These are phyloP conservation scores for Lepidocyrtinus sp. DNA, from an alignment of 2,888 invertebrate genomes.

Conservation along the genomic window DNA sequence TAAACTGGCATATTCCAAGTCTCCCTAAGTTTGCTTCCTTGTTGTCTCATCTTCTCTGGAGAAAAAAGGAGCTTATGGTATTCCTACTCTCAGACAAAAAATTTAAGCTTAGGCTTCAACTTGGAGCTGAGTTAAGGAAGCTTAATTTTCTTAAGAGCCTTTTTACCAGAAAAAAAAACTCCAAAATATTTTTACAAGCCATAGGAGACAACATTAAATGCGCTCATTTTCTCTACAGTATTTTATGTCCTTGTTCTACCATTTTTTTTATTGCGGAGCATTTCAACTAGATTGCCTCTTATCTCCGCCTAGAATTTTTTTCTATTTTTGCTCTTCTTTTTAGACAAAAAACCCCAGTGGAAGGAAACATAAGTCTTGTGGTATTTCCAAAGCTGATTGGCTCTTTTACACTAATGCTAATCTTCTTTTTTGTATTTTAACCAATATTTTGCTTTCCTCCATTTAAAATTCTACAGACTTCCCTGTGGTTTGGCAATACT, in stretches of 20 bases:
- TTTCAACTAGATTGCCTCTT: neutral
- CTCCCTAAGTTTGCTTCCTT: neutral
- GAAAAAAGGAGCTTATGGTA: neutral
- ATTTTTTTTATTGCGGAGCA: neutral
- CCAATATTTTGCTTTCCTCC: neutral
- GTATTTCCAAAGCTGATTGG: neutral
- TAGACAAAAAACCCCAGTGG: neutral
- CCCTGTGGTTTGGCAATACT: neutral
- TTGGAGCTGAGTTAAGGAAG: neutral
- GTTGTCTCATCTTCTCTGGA: neutral
- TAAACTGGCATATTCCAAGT: neutral
- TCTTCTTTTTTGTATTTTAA: neutral
- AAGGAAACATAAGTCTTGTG: neutral
- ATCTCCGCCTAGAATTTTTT: neutral
- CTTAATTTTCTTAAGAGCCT: neutral
- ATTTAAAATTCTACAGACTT: no score
- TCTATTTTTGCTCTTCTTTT: neutral
- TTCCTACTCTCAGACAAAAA: neutral
- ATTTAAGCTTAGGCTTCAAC: neutral
- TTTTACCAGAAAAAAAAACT: neutral
- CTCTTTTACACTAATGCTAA: neutral
- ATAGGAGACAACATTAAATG: neutral
- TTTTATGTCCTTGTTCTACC: neutral
- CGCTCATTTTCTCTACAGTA: neutral
- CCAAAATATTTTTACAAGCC: neutral